Evolutionary conservation across 1,140 invertebrate genomes (phyloP), one percentile per base, ranked within the genome.

Genomic region (Harlomillsia oculata): DNA sequence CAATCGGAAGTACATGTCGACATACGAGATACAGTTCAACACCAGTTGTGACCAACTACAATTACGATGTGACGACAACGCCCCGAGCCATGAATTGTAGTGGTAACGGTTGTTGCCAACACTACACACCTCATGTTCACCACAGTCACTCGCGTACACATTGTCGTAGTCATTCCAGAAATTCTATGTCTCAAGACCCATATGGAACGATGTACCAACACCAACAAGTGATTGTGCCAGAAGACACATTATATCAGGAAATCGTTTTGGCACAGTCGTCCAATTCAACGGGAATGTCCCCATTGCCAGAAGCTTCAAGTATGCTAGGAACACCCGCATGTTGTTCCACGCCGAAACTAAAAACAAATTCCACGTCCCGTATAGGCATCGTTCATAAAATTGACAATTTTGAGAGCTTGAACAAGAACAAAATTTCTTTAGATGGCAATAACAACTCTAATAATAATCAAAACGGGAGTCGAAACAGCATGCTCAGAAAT

Each of bases 381-480:
- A 21, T 39, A 14, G 49, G 18, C n/a, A 32, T 53, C 20, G 59
- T 60, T 58, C 13, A 57, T 16, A 65, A 62, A 53, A 65, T 65
- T 50, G 60, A 65, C 45, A 65, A 65, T 32, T 65, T 65, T 46
- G 54, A 60, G 16, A 64, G 62, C 52, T 53, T 64, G 13, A 62
- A 66, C 48, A 67, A 64, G 41, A 66, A 66, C 44, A 46, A 49
- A 9, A 60, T 51, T 23, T 18, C 23, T 1, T 6, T 57, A 16
- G 57, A 55, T 21, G 45, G 20, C 5, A 62, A 58, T 21, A 62
- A 62, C 28, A 61, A 56, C 25, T 56, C 45, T 25, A 54, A 41
- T 18, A 46, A 25, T 18, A 43, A 16, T 37, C 37, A 34, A 8
- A 49, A 41, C 13, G 26, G 18, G 0, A 57, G 28, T n/a, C n/a